phyloP scores from a whole-genome alignment of 2,888 invertebrate species.

The Ectobius pallidus region DNA sequence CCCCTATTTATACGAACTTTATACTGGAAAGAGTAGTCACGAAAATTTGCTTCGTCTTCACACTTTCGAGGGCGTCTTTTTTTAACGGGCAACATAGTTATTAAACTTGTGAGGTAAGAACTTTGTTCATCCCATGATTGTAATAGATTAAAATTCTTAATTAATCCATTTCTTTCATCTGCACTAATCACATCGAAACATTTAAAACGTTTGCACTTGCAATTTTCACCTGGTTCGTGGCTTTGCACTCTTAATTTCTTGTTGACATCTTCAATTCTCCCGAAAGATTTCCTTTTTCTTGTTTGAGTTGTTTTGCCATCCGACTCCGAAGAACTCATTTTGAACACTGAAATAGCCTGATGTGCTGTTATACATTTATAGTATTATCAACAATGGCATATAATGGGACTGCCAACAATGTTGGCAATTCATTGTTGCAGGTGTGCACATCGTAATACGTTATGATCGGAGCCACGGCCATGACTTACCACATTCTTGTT shows the following conservation, averaged over 20 bases:
- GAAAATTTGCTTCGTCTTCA: conserved; percentile 14
- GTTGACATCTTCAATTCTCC: not conserved
- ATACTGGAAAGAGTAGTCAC: too few relatives aligned
- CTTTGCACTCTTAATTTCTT: too few relatives aligned
- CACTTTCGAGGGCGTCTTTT: not conserved
- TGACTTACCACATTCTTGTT: not conserved
- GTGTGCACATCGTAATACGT: not conserved
- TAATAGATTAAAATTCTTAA: not conserved
- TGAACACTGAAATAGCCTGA: not conserved
- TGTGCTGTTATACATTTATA: not conserved
- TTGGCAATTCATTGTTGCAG: not conserved
- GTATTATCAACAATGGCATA: conserved; percentile 1
- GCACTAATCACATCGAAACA: not conserved
- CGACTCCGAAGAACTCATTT: not conserved
- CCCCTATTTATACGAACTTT: not conserved
- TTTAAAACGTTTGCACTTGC: not conserved
- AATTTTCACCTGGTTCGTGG: conserved; percentile 11
- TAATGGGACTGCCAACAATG: not conserved
- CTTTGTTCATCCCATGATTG: not conserved
- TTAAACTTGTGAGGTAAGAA: conserved; percentile 1
- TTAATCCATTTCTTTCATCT: conserved; percentile 20
- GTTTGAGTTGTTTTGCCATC: not conserved
- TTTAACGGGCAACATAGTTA: conserved; percentile 6
- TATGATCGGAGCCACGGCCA: not conserved
- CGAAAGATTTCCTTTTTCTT: not conserved